A percentile compares a stretch with the other conserved stretches of the same genome.
Evolutionary conservation across 2,888 invertebrate species (phyloP).

Genomic region (Phania funesta): DNA sequence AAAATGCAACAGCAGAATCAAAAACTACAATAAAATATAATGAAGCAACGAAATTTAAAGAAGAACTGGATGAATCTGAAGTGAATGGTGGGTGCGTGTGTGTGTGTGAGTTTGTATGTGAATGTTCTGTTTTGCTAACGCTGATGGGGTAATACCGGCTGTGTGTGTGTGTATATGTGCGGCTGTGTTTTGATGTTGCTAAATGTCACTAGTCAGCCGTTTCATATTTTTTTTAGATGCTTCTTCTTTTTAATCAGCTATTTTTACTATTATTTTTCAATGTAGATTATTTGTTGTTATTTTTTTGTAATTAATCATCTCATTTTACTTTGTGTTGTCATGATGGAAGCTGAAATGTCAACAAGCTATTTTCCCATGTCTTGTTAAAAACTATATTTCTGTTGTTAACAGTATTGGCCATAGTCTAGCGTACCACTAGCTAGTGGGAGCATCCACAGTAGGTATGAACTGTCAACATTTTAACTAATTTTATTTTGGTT

Average conservation of each 20-base stretch:
- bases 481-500: too few species aligned
- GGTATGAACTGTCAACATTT: too few species aligned
- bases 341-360: conserved; percentile 66
- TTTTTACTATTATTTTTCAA: neutral
- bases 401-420: conserved; percentile 31
- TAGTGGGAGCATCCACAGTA: too few species aligned
- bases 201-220: conserved; percentile 44
- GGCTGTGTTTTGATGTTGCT: conserved; percentile 49
- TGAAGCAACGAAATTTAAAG: conserved; percentile 16
- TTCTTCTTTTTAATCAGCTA: neutral
- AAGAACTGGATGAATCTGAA: too few species aligned
- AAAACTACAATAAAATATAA: too few species aligned
- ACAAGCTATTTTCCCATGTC: conserved; percentile 63
- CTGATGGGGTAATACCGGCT: too few species aligned
- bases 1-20: conserved; percentile 20
- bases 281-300: neutral
- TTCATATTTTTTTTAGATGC: conserved; percentile 8
- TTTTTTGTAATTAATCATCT: conserved; percentile 37
- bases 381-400: conserved; percentile 55
- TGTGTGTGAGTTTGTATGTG: neutral
- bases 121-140: too few species aligned
- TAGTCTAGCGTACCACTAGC: conserved; percentile 8
- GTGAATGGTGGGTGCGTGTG: too few species aligned
- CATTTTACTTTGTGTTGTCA: conserved; percentile 54
- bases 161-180: too few species aligned